Base-by-base conservation (phyloP, 2,888 invertebrate genomes). In the Polydrusus pterygomalis region DNA sequence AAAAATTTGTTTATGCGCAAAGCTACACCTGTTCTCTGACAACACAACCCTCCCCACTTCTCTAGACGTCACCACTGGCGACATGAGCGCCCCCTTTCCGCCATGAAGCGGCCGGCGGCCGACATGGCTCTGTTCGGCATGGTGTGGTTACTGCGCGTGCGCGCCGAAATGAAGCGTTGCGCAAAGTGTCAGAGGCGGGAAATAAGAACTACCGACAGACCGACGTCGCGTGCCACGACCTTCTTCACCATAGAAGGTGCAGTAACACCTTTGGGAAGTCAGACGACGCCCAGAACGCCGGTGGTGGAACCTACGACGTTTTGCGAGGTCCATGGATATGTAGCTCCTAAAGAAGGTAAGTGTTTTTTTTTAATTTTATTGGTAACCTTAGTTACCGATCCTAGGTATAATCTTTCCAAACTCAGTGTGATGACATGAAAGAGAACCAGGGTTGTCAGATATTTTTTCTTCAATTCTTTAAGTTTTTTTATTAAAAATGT, bases 71-170 rank as follows among this genome's bases (percentile, higher is more conserved):
- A 60, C 17, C 18, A 51, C 18, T 58, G 64, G 67, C 70, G 77
- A 74, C 45, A 78, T 78, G 78, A 71, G 45, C 62, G 78, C 64
- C 71, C 20, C 20, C 17, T 65, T 18, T 43, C 25, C 77, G 63
- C 83, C 82, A 85, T 85, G 85, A 85, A 80, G 83, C 82, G 81
- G 80, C 82, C 83, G 77, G 79, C 75, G 89, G 73, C 54, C 67
- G 92, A 91, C 90, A 94, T 94, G 94, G 95, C 95, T 91, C 92
- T 94, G 85, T 94, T 95, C 90, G 94, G 94, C 89, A 93, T 94
- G 92, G 94, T 94, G 89, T 94, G 94, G 94, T 90, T 94, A 88
- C 88, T 94, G 87, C 93, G 94, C 85, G 93, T 94, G 88, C 93
- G 94, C 87, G 92, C 93, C 83, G 94, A 94, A 86, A 92, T 94